A percentile compares a stretch with the other conserved stretches of the same genome.
phyloP scores from a whole-genome alignment of 2,797 vertebrate genomes.

The Crocodylus rhombifer region DNA sequence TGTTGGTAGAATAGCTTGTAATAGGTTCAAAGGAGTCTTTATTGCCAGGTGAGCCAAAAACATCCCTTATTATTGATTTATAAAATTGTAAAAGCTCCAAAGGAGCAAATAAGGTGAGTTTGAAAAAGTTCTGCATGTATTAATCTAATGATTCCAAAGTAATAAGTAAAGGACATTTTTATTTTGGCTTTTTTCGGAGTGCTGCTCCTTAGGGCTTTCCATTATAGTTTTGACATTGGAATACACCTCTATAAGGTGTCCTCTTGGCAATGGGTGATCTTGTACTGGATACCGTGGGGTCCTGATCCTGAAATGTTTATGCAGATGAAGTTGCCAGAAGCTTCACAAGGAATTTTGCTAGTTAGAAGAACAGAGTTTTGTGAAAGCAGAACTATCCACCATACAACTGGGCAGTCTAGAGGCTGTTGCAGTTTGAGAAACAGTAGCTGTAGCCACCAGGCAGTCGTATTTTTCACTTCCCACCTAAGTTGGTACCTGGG shows the following conservation, averaged over 20 bases:
- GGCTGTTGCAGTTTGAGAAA: too few species aligned
- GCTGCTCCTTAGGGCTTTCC: not conserved
- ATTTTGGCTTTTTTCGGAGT: not conserved
- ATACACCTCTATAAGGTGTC: not conserved
- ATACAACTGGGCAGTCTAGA: too few species aligned
- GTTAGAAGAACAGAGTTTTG: not conserved
- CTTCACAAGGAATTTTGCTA: not conserved
- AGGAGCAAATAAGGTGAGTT: not conserved
- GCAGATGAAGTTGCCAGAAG: not conserved
- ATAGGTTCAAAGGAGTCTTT: not conserved
- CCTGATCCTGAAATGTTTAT: not conserved
- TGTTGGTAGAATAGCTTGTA: not conserved
- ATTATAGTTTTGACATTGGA: not conserved
- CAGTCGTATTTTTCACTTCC: too few species aligned
- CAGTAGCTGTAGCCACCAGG: too few species aligned
- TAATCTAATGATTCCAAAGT: not conserved
- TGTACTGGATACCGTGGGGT: not conserved
- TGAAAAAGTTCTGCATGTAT: conserved; percentile 23
- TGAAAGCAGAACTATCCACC: not conserved
- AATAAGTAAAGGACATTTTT: not conserved
- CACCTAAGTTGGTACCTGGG: too few species aligned
- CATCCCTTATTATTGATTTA: not conserved
- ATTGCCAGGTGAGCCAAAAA: not conserved
- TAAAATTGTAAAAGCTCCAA: not conserved
- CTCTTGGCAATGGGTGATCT: not conserved